A percentile compares a stretch with the other conserved stretches of the same genome.
Evolutionary conservation across 2,113 vertebrate species (phyloP).

Genomic region (Oncorhynchus masou): DNA sequence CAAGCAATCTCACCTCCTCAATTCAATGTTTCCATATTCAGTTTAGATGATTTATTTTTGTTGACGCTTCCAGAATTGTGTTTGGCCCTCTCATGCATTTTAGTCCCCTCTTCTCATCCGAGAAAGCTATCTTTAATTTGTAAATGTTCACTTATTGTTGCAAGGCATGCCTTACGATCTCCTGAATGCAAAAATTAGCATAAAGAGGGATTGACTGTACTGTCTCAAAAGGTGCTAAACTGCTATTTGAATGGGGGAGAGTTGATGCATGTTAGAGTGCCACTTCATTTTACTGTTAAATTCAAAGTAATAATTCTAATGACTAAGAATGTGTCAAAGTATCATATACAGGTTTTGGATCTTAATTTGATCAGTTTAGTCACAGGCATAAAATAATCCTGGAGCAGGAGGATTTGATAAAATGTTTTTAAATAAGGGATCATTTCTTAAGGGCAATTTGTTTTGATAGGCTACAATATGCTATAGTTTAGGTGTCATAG

Average conservation of each 20-base stretch:
- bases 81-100: constrained; percentile 2
- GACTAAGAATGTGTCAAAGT: no score
- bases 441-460: no score
- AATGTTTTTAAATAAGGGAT: no score
- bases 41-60: constrained; percentile 23
- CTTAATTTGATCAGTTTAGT: no score
- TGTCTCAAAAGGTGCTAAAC: neutral
- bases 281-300: neutral
- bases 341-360: no score
- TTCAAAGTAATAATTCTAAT: neutral
- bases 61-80: constrained; percentile 14
- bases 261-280: neutral
- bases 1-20: neutral
- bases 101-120: neutral
- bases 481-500: no score
- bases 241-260: neutral
- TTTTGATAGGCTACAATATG: no score
- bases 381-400: no score
- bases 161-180: neutral
- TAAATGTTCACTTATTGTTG: neutral
- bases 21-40: constrained; percentile 34
- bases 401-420: no score
- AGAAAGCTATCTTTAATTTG: neutral
- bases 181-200: constrained; percentile 5
- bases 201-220: neutral